These are phyloP conservation scores for Poecilia picta DNA, from an alignment of 2,797 vertebrate species.

Conservation along the genomic window DNA sequence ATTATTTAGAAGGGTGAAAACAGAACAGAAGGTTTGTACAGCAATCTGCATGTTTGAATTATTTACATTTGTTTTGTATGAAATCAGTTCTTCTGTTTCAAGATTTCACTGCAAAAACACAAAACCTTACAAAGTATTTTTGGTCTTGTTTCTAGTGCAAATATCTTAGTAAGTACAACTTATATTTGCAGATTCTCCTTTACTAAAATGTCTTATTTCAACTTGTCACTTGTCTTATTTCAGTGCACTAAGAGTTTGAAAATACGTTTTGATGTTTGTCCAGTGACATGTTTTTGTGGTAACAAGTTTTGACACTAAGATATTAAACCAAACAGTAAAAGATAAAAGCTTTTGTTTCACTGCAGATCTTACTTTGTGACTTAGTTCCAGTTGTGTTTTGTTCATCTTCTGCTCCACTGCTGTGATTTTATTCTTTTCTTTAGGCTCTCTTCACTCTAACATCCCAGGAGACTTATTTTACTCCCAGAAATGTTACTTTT, in stretches of 20 bases:
- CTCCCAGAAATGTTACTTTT: slow-evolving; percentile 2
- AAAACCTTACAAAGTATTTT: no score
- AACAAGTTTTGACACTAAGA: slow-evolving; percentile 20
- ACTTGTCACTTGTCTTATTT: no score
- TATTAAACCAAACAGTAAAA: slow-evolving; percentile 27
- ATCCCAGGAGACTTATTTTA: not conserved
- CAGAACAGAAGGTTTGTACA: not conserved
- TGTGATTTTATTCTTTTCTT: not conserved
- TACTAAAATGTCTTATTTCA: no score
- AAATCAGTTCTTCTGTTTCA: slow-evolving; percentile 11
- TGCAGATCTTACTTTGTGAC: not conserved
- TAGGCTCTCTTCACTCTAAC: not conserved
- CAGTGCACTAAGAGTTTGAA: no score
- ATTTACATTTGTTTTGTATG: slow-evolving; percentile 45
- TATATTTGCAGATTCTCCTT: no score
- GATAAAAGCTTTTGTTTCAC: slow-evolving; percentile 23
- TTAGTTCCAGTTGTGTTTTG: slow-evolving; percentile 14
- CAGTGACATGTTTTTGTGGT: not conserved
- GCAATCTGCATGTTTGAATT: slow-evolving; percentile 33
- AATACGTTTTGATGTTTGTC: no score
- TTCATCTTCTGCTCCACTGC: slow-evolving; percentile 20
- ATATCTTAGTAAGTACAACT: no score
- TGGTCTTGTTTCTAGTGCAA: no score
- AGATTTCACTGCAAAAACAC: no score
- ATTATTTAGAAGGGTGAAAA: slow-evolving; percentile 35